Base-by-base conservation (phyloP, 2,113 vertebrate species). In the Tetraodon nigroviridis region DNA sequence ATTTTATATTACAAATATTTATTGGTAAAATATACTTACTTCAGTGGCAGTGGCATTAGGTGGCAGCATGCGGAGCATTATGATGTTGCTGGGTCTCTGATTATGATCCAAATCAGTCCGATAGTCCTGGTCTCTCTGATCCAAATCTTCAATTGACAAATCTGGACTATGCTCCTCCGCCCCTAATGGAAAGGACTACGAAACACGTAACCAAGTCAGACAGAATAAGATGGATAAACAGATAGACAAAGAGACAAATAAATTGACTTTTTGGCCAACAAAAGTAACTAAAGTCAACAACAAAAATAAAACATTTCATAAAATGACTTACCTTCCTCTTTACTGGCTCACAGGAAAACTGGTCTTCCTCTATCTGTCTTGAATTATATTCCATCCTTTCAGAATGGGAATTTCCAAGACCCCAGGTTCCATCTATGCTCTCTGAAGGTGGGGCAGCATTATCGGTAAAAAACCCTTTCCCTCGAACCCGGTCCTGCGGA, bases 1-100 rank as follows among this genome's bases (percentile, higher is more conserved):
- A 1, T 6, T 27, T 27, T 12, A 8, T 37, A 37, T 37, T 3
- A 37, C 32, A 11, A 11, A 45, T 45, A 45, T 45, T 46, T n/a
- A 17, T 10, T 53, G 15, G 40, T 15, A 46, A 24, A 32, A 14
- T 19, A 16, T 19, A 54, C 63, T 51, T 85, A 94, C 94, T 46
- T 96, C 93, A 42, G 92, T 94, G 76, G 93, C 89, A 2, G 92
- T 93, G 73, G 92, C 93, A 32, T 90, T 91, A 32, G 91, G 92
- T 19, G 94, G 94, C 71, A 95, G 90, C 92, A 94, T 94, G 55
- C 94, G 90, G 69, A 95, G 90, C 94, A 95, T 96, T 76, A 96
- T 90, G 82, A 96, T 94, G 89, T 93, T 94, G 89, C 94, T 95
- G 78, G 93, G 92, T 45, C 91, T 90, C 69, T 94, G 91, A 59